Evolutionary conservation across 2,797 vertebrate genomes (phyloP), one percentile per base, ranked within the genome.

Genomic region (Hipposideros larvatus): DNA sequence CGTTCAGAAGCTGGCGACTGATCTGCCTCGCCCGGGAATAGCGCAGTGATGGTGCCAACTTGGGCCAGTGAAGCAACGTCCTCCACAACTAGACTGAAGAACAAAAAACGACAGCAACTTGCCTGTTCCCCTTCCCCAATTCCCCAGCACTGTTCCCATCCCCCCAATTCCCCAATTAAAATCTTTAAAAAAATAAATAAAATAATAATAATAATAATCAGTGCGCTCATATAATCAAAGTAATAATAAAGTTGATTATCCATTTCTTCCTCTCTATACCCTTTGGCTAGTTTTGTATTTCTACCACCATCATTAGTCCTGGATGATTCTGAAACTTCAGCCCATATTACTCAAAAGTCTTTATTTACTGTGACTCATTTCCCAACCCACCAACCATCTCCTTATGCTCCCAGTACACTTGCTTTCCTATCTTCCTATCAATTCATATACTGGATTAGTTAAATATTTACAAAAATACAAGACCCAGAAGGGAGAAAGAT

Each of bases 391-490:
- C 43, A 59, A 79, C 28, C 48, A 87, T 51, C 15, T 66, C 51
- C 19, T 24, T 55, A 34, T 59, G 71, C 82, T 85, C 48, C 51
- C 21, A 78, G 14, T 51, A 59, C 8, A 79, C 66, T 75, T 68
- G 59, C 26, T 90, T 86, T 37, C 28, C 31, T 68, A 65, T 53
- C 68, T 24, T 74, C 13, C 34, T 43, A 51, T 43, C 48, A 89
- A 61, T 57, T 59, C 46, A 91, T 11, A 89, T 22, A 82, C 0
- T 55, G 34, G 37, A 61, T 48, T 73, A 63, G 34, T 51, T 66
- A 94, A 77, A 63, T 74, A 90, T 19, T 90, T 63, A 65, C 37
- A 80, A 83, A 77, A 71, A 78, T 4, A 83, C 34, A 87, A 92
- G 28, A 19, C 4, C 57, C 66, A 75, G 34, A 95, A 78, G 51